A percentile compares a stretch with the other conserved stretches of the same genome.
Evolutionary conservation across 1,140 invertebrate species (phyloP).

Genomic region (Varroa destructor): DNA sequence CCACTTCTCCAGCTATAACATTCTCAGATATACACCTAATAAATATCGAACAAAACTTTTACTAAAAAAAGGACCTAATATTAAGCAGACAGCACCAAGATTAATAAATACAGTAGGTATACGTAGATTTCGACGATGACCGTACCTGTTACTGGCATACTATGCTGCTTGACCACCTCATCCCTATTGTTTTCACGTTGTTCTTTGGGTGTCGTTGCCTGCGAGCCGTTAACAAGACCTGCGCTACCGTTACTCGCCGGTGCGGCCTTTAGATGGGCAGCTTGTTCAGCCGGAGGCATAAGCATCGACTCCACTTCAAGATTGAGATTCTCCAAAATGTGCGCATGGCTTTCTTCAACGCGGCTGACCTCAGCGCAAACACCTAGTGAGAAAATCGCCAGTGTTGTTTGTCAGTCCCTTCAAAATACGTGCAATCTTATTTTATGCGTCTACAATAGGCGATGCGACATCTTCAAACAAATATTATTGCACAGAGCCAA

Average conservation of each 20-base stretch:
- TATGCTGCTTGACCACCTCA: conserved; percentile 19
- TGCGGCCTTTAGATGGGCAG: not conserved
- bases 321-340: conserved; percentile 68
- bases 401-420: conserved; percentile 30
- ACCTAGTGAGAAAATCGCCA: conserved; percentile 31
- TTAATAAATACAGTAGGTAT: no score
- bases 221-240: conserved; percentile 38
- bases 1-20: no score
- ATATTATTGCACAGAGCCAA: no score
- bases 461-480: not conserved
- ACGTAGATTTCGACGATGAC: not conserved
- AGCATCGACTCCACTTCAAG: conserved; percentile 68
- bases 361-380: conserved; percentile 54
- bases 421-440: conserved; percentile 31
- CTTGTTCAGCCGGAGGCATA: conserved; percentile 33
- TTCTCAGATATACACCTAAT: no score
- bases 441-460: not conserved
- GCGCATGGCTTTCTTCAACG: conserved; percentile 59
- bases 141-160: conserved; percentile 4
- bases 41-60: no score
- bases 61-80: no score
- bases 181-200: conserved; percentile 24
- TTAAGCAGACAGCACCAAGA: no score
- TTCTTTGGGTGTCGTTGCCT: conserved; percentile 48
- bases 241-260: not conserved